These are phyloP conservation scores for Pelmatolapia mariae DNA, from an alignment of 2,113 vertebrate genomes.

Conservation along the genomic window DNA sequence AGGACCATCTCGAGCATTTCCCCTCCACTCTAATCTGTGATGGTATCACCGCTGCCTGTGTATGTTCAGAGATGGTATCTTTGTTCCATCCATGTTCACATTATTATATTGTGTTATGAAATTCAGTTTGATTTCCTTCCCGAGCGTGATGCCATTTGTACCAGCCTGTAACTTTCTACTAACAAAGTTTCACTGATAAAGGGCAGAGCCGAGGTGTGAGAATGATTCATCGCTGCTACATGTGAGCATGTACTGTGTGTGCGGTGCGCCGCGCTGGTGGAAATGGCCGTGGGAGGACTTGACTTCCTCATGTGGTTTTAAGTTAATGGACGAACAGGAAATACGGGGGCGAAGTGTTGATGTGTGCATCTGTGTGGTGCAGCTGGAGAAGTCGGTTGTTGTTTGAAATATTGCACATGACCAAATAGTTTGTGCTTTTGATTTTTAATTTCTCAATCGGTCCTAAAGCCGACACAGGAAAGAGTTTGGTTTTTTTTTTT, in stretches of 20 bases:
- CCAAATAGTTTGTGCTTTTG: background rate
- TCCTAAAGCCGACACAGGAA: background rate
- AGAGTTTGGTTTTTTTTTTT: background rate
- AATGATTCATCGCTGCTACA: conserved; percentile 2
- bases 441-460: background rate
- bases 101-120: conserved; percentile 21
- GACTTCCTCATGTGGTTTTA: conserved; percentile 45
- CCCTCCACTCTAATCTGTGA: background rate
- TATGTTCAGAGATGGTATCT: background rate
- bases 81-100: conserved; percentile 10
- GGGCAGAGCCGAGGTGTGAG: conserved; percentile 19
- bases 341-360: conserved; percentile 3
- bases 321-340: conserved; percentile 64
- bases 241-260: background rate
- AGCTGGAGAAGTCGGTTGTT: background rate
- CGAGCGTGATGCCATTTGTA: background rate
- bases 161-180: conserved; percentile 2
- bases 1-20: background rate
- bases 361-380: background rate
- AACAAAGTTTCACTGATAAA: conserved; percentile 22
- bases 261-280: conserved; percentile 25
- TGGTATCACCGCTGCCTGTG: background rate
- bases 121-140: conserved; percentile 29
- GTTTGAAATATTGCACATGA: background rate
- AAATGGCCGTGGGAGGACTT: conserved; percentile 63